phyloP scores from a whole-genome alignment of 2,888 invertebrate species.

The Amiota mariae region DNA sequence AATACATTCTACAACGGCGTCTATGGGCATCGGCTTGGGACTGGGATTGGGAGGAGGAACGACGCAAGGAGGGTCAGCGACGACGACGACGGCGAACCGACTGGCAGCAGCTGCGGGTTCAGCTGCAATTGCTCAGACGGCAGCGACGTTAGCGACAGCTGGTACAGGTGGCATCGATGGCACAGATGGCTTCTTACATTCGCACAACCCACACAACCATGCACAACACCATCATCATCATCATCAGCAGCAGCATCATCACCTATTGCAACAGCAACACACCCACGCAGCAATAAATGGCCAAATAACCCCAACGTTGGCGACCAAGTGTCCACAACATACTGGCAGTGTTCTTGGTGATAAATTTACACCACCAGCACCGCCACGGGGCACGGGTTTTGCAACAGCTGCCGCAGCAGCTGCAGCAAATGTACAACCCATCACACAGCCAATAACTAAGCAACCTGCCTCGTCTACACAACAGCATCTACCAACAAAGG shows the following conservation, averaged over 20 bases:
- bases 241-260: constrained; percentile 40
- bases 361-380: constrained; percentile 46
- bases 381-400: constrained; percentile 43
- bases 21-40: no score
- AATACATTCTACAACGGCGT: constrained; percentile 20
- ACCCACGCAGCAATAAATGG: constrained; percentile 51
- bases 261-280: constrained; percentile 59
- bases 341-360: constrained; percentile 16
- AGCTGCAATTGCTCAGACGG: constrained; percentile 33
- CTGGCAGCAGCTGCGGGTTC: constrained; percentile 46
- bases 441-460: constrained; percentile 75
- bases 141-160: constrained; percentile 26
- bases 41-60: constrained; percentile 15
- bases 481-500: constrained; percentile 59
- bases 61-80: background rate
- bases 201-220: constrained; percentile 48
- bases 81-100: constrained; percentile 44
- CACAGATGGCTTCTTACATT: constrained; percentile 74
- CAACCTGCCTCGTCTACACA: constrained; percentile 74
- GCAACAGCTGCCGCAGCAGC: constrained; percentile 45
- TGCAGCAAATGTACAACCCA: constrained; percentile 53
- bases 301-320: constrained; percentile 25
- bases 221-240: constrained; percentile 43
- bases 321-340: constrained; percentile 51
- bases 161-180: constrained; percentile 61